Base-by-base conservation (phyloP, 2,797 vertebrate species). In the Nothura maculosa region DNA sequence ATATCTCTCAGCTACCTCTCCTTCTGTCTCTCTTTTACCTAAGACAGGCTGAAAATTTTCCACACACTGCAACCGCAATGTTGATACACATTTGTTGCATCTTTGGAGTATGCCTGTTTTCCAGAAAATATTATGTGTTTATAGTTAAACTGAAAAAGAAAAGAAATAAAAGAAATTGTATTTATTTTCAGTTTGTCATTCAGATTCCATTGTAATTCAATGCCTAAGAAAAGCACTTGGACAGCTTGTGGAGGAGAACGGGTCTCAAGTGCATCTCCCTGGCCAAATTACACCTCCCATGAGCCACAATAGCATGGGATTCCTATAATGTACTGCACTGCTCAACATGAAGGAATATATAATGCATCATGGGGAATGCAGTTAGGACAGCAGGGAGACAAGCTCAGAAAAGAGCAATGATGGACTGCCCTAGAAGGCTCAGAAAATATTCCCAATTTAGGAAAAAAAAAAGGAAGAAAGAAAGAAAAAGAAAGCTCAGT, bases 1-100 rank as follows among this genome's bases (percentile, higher is more conserved):
- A 7, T 81, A 93, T 89, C 60, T 89, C 76, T 48, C 72, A 85
- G 58, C 32, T 93, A 89, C 42, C 18, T 73, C 82, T 87, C 30
- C 57, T 94, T 77, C 45, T 66, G n/a, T 6, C 11, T 91, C 42
- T 38, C 40, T 76, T 73, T 69, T 87, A 38, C 38, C 60, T 73
- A 54, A 78, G 27, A 68, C 36, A 88, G 48, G 9, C 4, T 78
- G 67, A 90, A 94, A 88, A 42, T 68, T 77, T 92, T 80, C 62
- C 57, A 82, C 28, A 64, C 61, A 80, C 28, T 57, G 43, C 20
- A 69, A 61, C 19, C 57, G 15, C 25, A 74, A 67, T 57, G 7
- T 61, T 34, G 7, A 58, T 58, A 27, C 36, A 8, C 54, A 28
- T 66, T 87, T 68, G 22, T 32, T 62, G 68, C 21, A 43, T 83